Conservation (phyloP, 2,113 vertebrate species). For the Ceuthmochares aereus region DNA sequence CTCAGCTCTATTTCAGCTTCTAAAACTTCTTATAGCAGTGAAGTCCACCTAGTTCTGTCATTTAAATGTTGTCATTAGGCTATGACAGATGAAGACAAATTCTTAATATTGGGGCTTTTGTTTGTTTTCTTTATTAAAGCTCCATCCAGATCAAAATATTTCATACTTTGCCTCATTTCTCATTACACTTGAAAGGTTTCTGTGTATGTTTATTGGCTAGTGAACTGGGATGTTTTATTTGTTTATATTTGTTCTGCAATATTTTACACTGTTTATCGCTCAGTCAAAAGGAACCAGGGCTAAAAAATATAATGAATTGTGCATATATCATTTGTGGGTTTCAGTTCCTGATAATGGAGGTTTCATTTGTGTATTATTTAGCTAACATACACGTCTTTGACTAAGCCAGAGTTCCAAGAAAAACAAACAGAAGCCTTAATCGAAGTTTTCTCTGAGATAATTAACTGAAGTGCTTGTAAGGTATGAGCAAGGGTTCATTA, state of each 20-base stretch:
- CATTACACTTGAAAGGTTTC: not conserved
- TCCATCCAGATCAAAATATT: not conserved
- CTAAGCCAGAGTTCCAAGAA: not conserved
- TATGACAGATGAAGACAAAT: conserved; percentile 27
- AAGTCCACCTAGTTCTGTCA: conserved; percentile 42
- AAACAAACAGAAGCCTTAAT: not conserved
- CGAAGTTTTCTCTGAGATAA: not conserved
- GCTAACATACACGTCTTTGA: not conserved
- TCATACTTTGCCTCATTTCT: conserved; percentile 21
- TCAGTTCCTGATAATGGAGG: not conserved
- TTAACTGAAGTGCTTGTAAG: not conserved
- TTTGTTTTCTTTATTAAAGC: conserved; percentile 22
- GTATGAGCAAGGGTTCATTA: not conserved
- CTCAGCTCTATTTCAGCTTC: not conserved
- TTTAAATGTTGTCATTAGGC: conserved; percentile 43
- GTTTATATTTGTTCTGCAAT: not conserved
- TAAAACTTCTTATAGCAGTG: conserved; percentile 15
- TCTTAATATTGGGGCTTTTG: too few species aligned
- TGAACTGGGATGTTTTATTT: not conserved
- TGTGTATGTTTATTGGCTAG: conserved; percentile 11
- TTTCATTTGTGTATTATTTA: not conserved
- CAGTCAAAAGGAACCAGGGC: not conserved
- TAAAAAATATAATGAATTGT: not conserved
- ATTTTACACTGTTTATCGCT: not conserved
- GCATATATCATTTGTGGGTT: not conserved